Percentiles rank a stretch among this genome's conserved stretches.
Conservation (phyloP, 37 sponge, comb jelly and placozoan species). For the Agelas oroides region DNA sequence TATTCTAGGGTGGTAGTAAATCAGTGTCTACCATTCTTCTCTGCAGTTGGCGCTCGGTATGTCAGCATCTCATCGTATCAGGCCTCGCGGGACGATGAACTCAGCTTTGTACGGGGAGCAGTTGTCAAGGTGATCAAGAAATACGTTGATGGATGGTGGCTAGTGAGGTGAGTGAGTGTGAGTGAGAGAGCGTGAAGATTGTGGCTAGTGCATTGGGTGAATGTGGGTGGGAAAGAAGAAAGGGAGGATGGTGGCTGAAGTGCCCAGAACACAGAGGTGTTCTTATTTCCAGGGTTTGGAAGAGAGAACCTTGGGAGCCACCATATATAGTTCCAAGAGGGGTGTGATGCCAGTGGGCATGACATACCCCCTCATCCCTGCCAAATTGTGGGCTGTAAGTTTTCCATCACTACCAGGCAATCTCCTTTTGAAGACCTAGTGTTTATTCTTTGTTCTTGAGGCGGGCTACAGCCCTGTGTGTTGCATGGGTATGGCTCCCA, state of each 20-base stretch:
- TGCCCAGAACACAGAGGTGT: too few species aligned
- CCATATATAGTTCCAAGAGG: too few species aligned
- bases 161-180: slow-evolving; percentile 43
- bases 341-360: too few species aligned
- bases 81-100: slow-evolving; percentile 62
- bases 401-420: background rate
- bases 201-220: too few species aligned
- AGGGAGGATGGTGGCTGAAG: background rate
- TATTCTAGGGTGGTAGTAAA: too few species aligned
- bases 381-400: slow-evolving; percentile 2
- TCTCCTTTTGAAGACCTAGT: too few species aligned
- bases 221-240: background rate
- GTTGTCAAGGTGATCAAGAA: slow-evolving; percentile 64
- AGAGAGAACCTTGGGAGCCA: too few species aligned
- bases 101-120: slow-evolving; percentile 66
- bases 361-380: background rate
- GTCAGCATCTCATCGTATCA: slow-evolving; percentile 66
- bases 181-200: too few species aligned
- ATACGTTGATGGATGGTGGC: slow-evolving; percentile 70
- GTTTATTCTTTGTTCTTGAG: too few species aligned
- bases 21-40: background rate
- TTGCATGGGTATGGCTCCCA: too few species aligned
- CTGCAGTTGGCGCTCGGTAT: slow-evolving; percentile 56
- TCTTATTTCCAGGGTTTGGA: too few species aligned
- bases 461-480: too few species aligned